Conservation (phyloP, 2,113 vertebrate genomes). For the Hippocampus zosterae region DNA sequence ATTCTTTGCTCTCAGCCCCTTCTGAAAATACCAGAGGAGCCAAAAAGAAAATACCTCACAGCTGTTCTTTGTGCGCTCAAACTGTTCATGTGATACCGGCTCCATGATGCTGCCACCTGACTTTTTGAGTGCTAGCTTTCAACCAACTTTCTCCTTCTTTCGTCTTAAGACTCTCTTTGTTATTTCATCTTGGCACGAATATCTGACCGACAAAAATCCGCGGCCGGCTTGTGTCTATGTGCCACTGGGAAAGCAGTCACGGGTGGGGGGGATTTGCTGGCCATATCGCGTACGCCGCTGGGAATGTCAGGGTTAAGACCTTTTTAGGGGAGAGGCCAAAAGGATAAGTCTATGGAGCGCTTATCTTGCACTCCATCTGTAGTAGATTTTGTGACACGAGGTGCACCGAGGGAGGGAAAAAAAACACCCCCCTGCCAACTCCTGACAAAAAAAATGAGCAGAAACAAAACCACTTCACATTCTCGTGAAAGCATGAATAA, state of each 20-base stretch:
- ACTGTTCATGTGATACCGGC: constrained; percentile 43
- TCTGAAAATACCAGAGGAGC: constrained; percentile 62
- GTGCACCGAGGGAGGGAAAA: constrained; percentile 54
- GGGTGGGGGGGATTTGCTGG: constrained; percentile 26
- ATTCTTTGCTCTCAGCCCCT: constrained; percentile 43
- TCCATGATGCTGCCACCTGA: neutral
- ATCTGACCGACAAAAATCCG: constrained; percentile 27
- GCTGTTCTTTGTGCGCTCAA: constrained; percentile 55
- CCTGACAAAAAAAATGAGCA: neutral
- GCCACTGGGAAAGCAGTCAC: constrained; percentile 34
- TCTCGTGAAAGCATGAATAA: constrained; percentile 52
- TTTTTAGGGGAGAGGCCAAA: constrained; percentile 52
- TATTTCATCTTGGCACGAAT: constrained; percentile 11
- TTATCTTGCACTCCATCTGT: constrained; percentile 73
- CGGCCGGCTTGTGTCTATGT: constrained; percentile 1
- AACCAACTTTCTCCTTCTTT: constrained; percentile 11
- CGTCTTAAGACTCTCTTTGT: constrained; percentile 1
- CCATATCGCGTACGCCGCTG: constrained; percentile 62
- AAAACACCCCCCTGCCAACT: neutral
- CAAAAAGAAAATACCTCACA: constrained; percentile 70
- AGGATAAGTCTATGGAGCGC: constrained; percentile 56
- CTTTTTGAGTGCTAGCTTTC: constrained; percentile 18
- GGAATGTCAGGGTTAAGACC: constrained; percentile 76
- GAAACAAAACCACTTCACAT: constrained; percentile 56
- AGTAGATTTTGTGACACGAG: constrained; percentile 67